Conservation (phyloP, 1,140 invertebrate species). For the Ptiloglossa arizonensis region DNA sequence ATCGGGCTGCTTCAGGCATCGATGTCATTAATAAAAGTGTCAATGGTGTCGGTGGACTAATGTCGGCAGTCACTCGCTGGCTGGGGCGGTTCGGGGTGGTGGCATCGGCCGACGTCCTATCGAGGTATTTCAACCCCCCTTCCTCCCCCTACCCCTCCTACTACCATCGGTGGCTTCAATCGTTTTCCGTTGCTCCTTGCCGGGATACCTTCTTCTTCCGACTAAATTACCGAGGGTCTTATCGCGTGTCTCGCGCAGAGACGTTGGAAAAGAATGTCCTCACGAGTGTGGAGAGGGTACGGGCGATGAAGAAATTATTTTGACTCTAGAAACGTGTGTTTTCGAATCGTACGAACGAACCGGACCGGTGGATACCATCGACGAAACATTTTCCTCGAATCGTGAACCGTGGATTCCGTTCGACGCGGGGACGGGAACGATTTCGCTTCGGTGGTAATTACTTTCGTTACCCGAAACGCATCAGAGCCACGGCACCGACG, state of each 20-base stretch:
- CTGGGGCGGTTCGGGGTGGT: conserved; percentile 47
- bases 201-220: conserved; percentile 18
- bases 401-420: background rate
- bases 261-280: background rate
- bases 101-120: conserved; percentile 62
- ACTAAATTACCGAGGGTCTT: conserved; percentile 43
- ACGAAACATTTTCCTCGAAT: background rate
- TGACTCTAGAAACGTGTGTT: background rate
- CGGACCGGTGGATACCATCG: background rate
- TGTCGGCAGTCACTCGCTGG: conserved; percentile 78
- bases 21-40: conserved; percentile 82
- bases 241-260: conserved; percentile 21
- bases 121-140: conserved; percentile 66
- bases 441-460: conserved; percentile 21
- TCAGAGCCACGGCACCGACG: conserved; percentile 51
- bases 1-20: conserved; percentile 69
- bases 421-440: background rate
- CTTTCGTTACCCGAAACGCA: conserved; percentile 38
- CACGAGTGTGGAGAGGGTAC: too few species aligned
- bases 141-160: background rate
- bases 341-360: too few species aligned
- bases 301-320: background rate
- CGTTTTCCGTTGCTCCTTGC: conserved; percentile 52
- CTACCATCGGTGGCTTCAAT: conserved; percentile 38
- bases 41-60: conserved; percentile 82